Conservation (phyloP, 2,797 vertebrate species). For the Sebastes vulpes region DNA sequence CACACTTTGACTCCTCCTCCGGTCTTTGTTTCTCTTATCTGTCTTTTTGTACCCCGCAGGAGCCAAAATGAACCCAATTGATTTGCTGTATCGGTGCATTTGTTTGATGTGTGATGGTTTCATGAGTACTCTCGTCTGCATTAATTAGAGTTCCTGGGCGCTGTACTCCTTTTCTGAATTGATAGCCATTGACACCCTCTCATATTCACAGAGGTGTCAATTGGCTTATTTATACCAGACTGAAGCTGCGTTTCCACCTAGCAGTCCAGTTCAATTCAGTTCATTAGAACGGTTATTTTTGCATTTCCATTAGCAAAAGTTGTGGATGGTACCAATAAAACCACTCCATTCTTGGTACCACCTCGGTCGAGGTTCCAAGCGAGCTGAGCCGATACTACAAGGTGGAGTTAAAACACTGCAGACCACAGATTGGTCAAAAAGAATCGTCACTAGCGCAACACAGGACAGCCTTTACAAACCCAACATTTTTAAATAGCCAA, state of each 20-base stretch:
- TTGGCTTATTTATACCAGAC: conserved; percentile 12
- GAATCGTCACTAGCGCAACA: not conserved
- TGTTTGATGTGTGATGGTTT: conserved; percentile 32
- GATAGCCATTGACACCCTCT: conserved; percentile 5
- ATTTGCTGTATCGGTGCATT: conserved; percentile 23
- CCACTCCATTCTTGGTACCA: not conserved
- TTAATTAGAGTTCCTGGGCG: conserved; percentile 4
- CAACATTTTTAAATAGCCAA: not conserved
- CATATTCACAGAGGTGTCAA: conserved; percentile 18
- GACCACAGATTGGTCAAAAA: not conserved
- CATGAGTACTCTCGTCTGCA: not conserved
- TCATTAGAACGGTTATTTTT: not conserved
- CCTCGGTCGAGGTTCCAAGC: not conserved
- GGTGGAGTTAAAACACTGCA: not conserved
- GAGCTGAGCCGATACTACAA: not conserved
- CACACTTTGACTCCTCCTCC: conserved; percentile 20
- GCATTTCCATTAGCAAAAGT: not conserved
- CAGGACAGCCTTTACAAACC: not conserved
- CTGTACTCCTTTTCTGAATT: conserved; percentile 64
- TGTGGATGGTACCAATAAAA: not conserved
- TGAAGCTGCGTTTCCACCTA: not conserved
- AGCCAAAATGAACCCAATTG: conserved; percentile 66
- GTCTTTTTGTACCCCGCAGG: conserved; percentile 36
- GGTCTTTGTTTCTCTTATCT: conserved; percentile 17
- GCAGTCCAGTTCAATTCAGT: not conserved